Base-by-base conservation (phyloP, 2,888 invertebrate genomes). In the Drosophila paracracens region DNA sequence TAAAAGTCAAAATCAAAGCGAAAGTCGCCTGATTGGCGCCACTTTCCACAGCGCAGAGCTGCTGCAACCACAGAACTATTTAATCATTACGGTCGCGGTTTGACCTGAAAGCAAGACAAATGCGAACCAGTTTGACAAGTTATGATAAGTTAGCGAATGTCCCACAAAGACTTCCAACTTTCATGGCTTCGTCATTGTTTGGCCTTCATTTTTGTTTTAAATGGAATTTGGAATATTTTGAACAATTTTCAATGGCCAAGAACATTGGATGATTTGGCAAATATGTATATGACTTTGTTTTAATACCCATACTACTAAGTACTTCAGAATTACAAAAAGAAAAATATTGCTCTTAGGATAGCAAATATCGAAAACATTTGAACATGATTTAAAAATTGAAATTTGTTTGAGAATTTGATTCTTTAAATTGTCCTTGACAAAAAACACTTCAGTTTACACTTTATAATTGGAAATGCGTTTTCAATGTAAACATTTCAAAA, bases 11-110 rank as follows among this genome's bases (percentile, higher is more conserved):
- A 76, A 54, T 40, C 50, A 56, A 31, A 57, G 21, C 56, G 50
- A 76, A 63, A 71, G 73, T 54, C 65, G 71, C 18, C 71, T 33
- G 40, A 38, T 13, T 58, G 69, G 70, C 69, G 69, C 57, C 57
- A 52, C 43, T 18, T 48, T 18, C 27, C 53, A 46, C 57, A 57
- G 3, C 11, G 29, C 51, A 6, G 27, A 50, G 8, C 27, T 11
- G 36, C 38, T 29, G n/a, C 36, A 56, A 2, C 36, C 25, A 27
- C 11, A 46, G 16, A 46, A 25, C 46, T 46, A 46, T n/a, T 54
- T 54, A 54, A 54, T 54, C 36, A 38, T n/a, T 4, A 38, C 27
- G 38, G 27, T 29, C 38, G n/a, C 29, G 56, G 27, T 29, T 27
- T 38, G 27, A n/a, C 38, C 56, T 16, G 21, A 46, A 8, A 46